Conservation (phyloP, 92 coral and sea anemone genomes). For the Epizoanthus illoricatus region DNA sequence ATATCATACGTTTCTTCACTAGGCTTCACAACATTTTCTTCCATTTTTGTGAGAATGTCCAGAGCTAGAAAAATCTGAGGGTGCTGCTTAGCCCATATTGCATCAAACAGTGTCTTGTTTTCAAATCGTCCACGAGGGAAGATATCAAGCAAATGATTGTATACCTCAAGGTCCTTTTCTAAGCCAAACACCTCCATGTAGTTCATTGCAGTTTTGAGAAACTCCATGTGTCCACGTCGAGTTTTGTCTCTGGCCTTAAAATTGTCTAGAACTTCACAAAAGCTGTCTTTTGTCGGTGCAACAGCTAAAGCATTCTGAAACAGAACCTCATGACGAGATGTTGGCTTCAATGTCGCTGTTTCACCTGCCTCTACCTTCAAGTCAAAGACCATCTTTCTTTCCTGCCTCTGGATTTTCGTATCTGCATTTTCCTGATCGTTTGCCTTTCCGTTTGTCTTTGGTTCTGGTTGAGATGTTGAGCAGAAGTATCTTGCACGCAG, state of each 20-base stretch:
- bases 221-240: slow-evolving; percentile 83
- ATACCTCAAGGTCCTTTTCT: slow-evolving; percentile 76
- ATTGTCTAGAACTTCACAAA: slow-evolving; percentile 64
- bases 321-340: slow-evolving; percentile 48
- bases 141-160: slow-evolving; percentile 74
- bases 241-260: slow-evolving; percentile 67
- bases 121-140: slow-evolving; percentile 90
- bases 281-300: slow-evolving; percentile 70
- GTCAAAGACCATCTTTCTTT: slow-evolving; percentile 40
- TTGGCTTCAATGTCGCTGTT: slow-evolving; percentile 20
- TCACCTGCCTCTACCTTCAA: slow-evolving; percentile 48
- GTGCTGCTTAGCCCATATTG: slow-evolving; percentile 94
- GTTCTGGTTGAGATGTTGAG: background rate
- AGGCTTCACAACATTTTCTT: slow-evolving; percentile 86
- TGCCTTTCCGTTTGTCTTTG: background rate
- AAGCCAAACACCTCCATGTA: slow-evolving; percentile 86
- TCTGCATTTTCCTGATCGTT: slow-evolving; percentile 29
- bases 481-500: slow-evolving; percentile 6
- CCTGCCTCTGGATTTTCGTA: slow-evolving; percentile 35
- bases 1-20: slow-evolving; percentile 81
- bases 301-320: slow-evolving; percentile 63
- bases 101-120: slow-evolving; percentile 89
- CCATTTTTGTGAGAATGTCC: slow-evolving; percentile 91
- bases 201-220: slow-evolving; percentile 70
- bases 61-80: slow-evolving; percentile 93